Evolutionary conservation across 2,888 invertebrate species (phyloP).

Genomic region (Agonum fuliginosum): DNA sequence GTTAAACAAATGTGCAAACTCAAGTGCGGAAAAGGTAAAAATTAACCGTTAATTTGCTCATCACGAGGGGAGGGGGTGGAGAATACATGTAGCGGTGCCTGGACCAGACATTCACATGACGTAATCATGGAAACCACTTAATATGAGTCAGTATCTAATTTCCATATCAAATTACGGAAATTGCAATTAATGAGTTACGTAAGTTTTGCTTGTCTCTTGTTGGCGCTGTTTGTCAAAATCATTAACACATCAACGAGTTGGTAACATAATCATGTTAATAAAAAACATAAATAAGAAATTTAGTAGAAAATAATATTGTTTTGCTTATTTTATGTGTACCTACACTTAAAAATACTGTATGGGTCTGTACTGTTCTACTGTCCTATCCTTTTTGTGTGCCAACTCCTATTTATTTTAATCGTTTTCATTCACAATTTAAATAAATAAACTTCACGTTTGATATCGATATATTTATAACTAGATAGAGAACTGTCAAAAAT

Average conservation of each 20-base stretch:
- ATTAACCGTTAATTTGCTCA: conserved; percentile 31
- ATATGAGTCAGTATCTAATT: conserved; percentile 52
- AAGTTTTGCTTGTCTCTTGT: conserved; percentile 37
- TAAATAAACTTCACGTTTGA: too few species aligned
- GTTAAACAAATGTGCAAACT: conserved; percentile 24
- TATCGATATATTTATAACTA: too few species aligned
- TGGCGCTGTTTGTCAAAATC: conserved; percentile 14
- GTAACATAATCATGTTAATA: too few species aligned
- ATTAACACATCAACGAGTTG: conserved; percentile 21
- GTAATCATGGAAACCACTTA: conserved; percentile 14
- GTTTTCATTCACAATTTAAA: too few species aligned
- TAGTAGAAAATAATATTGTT: neutral
- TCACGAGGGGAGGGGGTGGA: conserved; percentile 1
- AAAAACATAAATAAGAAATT: too few species aligned
- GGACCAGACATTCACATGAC: conserved; percentile 25
- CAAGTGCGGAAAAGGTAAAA: conserved; percentile 20
- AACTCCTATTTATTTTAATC: too few species aligned
- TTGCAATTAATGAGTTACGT: conserved; percentile 54
- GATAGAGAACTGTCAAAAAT: too few species aligned
- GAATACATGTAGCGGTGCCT: too few species aligned
- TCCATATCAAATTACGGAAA: conserved; percentile 56
- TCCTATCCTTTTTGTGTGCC: too few species aligned
- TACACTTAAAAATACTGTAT: too few species aligned
- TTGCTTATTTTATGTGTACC: neutral
- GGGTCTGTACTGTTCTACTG: too few species aligned